Base-by-base conservation (phyloP, 2,797 vertebrate species). In the Scolopax bukidnonensis region DNA sequence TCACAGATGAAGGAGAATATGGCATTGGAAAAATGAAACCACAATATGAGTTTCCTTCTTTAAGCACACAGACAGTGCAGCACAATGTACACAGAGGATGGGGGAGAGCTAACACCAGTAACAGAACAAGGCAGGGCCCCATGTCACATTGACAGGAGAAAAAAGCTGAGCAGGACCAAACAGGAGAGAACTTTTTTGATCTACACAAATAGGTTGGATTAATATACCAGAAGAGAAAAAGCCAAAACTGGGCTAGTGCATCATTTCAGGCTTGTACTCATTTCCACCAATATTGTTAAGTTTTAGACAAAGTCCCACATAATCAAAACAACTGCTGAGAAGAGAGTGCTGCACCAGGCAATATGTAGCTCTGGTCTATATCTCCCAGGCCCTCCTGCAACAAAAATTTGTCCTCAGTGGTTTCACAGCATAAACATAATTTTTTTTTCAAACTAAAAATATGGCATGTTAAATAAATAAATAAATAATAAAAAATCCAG, bases 381-480 rank as follows among this genome's bases (percentile, higher is more conserved):
- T n/a, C 28, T 74, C 63, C 51, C 30, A 65, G 51, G 6, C 12
- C 11, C 16, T 47, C 4, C 12, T 69, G 30, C 24, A 90, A 33
- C 4, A 45, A 84, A 85, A 90, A 36, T 12, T 9, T 50, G 9
- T 24, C n/a, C 18, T 75, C 63, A 59, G 4, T 16, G 16, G 2
- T 3, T 4, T n/a, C 25, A 43, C 6, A 6, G 6, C 12, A 80
- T 92, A 90, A 47, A 0, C 8, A 23, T n/a, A 25, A 0, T 23
- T 4, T 53, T 68, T 68, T 79, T 28, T 80, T 21, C 18, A 83
- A 71, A 36, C 1, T 38, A 41, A 70, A 74, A 30, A 6, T 18
- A 40, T 6, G 3, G 82, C 87, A 76, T 51, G 2, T 0, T n/a
- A 57, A 75, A 45, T 38, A 61, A 74, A 3, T 17, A 6, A 63